phyloP scores from a whole-genome alignment of 2,797 vertebrate species.

The Notolabrus celidotus region DNA sequence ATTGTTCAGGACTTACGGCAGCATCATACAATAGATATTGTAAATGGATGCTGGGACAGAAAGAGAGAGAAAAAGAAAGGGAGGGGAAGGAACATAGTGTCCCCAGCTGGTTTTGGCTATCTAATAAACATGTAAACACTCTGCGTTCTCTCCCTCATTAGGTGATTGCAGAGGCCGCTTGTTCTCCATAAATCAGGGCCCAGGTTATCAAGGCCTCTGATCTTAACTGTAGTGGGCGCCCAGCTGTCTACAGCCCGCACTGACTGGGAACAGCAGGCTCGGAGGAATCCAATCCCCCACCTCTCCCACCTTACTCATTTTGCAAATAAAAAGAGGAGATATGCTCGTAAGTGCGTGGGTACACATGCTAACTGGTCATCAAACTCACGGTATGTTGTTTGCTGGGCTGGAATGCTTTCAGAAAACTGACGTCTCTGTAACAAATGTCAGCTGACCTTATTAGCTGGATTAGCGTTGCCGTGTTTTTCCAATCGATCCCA shows the following conservation, averaged over 20 bases:
- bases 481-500: constrained; percentile 27
- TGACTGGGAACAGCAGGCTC: constrained; percentile 90
- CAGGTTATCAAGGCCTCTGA: constrained; percentile 98
- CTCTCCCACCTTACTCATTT: constrained; percentile 81
- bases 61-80: constrained; percentile 18
- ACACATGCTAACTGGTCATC: constrained; percentile 64
- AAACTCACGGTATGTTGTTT: constrained; percentile 49
- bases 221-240: constrained; percentile 97
- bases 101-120: constrained; percentile 95
- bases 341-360: constrained; percentile 67
- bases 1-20: neutral
- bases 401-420: constrained; percentile 34
- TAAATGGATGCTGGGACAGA: constrained; percentile 18
- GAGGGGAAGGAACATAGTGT: constrained; percentile 64
- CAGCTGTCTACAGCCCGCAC: constrained; percentile 93
- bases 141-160: constrained; percentile 96
- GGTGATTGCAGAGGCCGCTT: constrained; percentile 90
- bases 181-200: constrained; percentile 94
- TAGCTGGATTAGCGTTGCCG: constrained; percentile 6
- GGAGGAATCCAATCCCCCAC: constrained; percentile 91
- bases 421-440: constrained; percentile 35
- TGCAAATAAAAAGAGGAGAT: constrained; percentile 80
- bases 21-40: neutral
- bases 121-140: constrained; percentile 99
- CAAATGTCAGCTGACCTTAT: constrained; percentile 45